Base-by-base conservation (phyloP, 2,888 invertebrate species). In the Harpagoxenus sublaevis region DNA sequence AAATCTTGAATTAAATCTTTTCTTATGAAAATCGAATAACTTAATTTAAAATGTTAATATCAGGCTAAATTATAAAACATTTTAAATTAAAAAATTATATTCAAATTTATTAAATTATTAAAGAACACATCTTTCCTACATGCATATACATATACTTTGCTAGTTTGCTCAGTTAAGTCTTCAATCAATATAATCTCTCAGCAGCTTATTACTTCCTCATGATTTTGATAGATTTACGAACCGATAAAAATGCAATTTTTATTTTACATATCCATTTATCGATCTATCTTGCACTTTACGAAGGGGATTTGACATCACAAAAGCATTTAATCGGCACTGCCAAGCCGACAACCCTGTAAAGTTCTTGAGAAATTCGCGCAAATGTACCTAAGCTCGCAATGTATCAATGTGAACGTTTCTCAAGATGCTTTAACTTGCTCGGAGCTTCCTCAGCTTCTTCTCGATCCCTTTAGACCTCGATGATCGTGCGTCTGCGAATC, bases 331-430 rank as follows among this genome's bases (percentile, higher is more conserved):
- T 6, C 48, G 39, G 35, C n/a, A 42, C 35, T n/a, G n/a, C 9
- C 53, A n/a, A 51, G 12, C 68, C 71, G 62, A 63, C 31, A 66
- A 23, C 42, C 23, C 65, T 65, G 51, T 35, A 73, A 87, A 65
- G 9, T 86, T 81, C 83, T 77, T 78, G 88, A 88, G 85, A 89
- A 89, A 89, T 89, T 85, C 81, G 79, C 71, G 28, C 68, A 39
- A 57, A 85, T 42, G 84, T 85, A 81, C 60, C 74, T 51, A 83
- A 62, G 71, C 73, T 82, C 78, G 71, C 81, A 55, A 78, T 63
- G 83, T 68, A 68, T 85, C 79, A 79, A 65, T 86, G 60, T 53
- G 66, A 83, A 71, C 62, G 84, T 87, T 75, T 88, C 82, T 87
- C 85, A 45, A 85, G 35, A 48, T 60, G 60, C 39, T 51, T 81